Evolutionary conservation across 2,113 vertebrate genomes (phyloP), one percentile per base, ranked within the genome.

Genomic region (Ceyx cyanopectus): DNA sequence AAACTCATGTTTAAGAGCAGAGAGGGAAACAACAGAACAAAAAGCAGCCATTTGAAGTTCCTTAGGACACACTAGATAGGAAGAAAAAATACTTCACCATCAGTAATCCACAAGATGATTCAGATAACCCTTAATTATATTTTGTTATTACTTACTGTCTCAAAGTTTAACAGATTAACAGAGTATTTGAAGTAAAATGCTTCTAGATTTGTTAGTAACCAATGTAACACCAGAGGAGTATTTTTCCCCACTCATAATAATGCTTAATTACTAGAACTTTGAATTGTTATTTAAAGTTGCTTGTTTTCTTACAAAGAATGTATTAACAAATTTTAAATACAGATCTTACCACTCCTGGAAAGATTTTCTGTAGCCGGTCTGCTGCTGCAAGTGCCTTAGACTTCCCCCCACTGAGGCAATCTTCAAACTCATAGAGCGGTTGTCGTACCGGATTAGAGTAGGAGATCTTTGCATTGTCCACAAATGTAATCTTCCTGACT

Each of bases 371-470:
- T 12, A 99, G 98, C 65, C 98, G 98, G 9, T 99, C 98, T 14
- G 98, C 99, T 50, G 99, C 99, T 37, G 99, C 99, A 68, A 97
- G 89, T 30, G 99, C 99, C 94, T 99, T 99, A 29, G 98, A 96
- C 82, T 99, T 99, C 18, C 99, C 99, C 51, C 99, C 99, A 1
- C 82, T 96, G 2, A 99, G 98, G 94, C 99, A 99, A 82, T 99
- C 99, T 93, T 99, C 99, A 61, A 99, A 99, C 85, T 99, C 99
- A 34, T 99, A 99, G 13, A 99, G 98, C 0, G 99, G 98, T 96
- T 99, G 99, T 16, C 99, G 98, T 32, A 99, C 99, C 1, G 99
- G 99, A 91, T 99, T 99, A 37, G 99, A 99, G 94, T 99, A 99
- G 8, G 99, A 99, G 96, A 99, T 99, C 97, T 98, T 99, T 13